These are phyloP conservation scores for Copsychus sechellarum DNA, from an alignment of 2,113 vertebrate species.

Conservation along the genomic window DNA sequence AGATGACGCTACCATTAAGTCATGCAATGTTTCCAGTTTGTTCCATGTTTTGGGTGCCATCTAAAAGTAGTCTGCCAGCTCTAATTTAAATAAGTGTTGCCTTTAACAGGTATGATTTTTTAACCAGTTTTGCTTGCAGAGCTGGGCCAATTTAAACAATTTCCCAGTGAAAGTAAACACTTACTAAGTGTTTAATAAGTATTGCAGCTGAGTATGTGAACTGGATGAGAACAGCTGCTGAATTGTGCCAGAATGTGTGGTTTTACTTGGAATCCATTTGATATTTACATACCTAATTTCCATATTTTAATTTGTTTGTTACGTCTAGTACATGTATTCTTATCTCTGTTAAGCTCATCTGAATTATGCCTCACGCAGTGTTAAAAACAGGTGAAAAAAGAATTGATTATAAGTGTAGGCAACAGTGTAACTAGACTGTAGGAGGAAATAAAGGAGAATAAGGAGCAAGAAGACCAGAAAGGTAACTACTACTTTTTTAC, in stretches of 20 bases:
- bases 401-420: not conserved
- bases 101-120: not conserved
- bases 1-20: not conserved
- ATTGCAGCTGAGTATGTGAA: not conserved
- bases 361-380: not conserved
- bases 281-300: not conserved
- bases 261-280: not conserved
- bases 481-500: not conserved
- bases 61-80: not conserved
- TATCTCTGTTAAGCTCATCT: not conserved
- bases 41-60: not conserved
- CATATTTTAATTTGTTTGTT: not conserved
- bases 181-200: not conserved
- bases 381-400: not conserved
- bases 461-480: not conserved
- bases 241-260: not conserved
- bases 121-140: not conserved
- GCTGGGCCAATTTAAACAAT: not conserved
- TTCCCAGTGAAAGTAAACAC: not conserved
- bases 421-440: slow-evolving; percentile 1
- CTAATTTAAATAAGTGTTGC: not conserved
- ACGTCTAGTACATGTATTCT: not conserved
- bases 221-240: not conserved
- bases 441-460: not conserved
- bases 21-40: not conserved